Evolutionary conservation across 2,888 invertebrate species (phyloP).

Genomic region (Bimastos eiseni): DNA sequence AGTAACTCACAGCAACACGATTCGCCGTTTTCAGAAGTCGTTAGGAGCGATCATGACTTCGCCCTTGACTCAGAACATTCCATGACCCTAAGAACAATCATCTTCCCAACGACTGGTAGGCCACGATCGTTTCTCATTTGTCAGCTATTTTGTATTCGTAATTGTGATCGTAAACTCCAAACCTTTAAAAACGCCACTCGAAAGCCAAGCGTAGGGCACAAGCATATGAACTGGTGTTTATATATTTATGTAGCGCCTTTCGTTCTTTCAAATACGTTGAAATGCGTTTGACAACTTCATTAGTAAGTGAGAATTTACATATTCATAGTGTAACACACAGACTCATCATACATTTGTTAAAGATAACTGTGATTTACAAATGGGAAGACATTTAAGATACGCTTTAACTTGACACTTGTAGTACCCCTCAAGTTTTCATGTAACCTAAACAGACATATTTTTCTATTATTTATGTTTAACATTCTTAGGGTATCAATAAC

Average conservation of each 20-base stretch:
- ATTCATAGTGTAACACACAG: too few species aligned
- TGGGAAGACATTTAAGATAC: background rate
- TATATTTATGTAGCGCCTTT: too few species aligned
- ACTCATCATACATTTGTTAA: too few species aligned
- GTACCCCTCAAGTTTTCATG: background rate
- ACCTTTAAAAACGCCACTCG: too few species aligned
- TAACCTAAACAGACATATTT: background rate
- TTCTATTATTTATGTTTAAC: background rate
- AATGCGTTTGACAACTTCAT: background rate
- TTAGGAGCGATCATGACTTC: too few species aligned
- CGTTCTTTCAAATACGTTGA: too few species aligned
- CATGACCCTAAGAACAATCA: background rate
- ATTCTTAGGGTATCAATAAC: background rate
- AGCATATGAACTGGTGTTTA: too few species aligned
- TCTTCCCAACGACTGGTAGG: background rate
- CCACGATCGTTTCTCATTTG: background rate
- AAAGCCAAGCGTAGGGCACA: too few species aligned
- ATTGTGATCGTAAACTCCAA: too few species aligned
- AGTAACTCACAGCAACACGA: background rate
- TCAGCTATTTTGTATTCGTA: background rate
- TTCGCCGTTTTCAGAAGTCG: background rate
- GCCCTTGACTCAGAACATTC: constrained; percentile 6
- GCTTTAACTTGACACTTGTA: background rate
- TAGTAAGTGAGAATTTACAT: background rate
- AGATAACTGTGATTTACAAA: too few species aligned